A percentile compares a stretch with the other conserved stretches of the same genome.
Evolutionary conservation across 2,888 invertebrate genomes (phyloP).

Genomic region (Caenorhabditis afra): DNA sequence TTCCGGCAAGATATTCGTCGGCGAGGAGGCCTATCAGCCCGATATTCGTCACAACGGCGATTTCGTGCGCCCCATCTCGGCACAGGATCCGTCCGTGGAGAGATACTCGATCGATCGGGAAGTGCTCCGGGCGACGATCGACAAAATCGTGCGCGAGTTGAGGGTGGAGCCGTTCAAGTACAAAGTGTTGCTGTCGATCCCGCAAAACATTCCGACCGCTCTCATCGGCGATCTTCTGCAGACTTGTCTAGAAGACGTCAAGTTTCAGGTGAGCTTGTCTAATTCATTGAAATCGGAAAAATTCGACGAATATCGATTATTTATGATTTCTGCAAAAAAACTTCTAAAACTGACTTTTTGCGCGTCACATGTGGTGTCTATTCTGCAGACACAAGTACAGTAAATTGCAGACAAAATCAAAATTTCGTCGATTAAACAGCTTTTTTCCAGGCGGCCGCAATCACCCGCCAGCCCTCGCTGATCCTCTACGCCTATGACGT

Average conservation of each 20-base stretch:
- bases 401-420: not conserved
- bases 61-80: conserved; percentile 82
- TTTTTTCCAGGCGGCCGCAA: conserved; percentile 80
- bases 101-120: conserved; percentile 81
- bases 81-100: conserved; percentile 82
- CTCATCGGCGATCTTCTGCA: conserved; percentile 81
- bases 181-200: conserved; percentile 81
- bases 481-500: conserved; percentile 84
- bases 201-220: conserved; percentile 76
- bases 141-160: conserved; percentile 83
- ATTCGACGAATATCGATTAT: no score
- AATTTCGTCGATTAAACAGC: not conserved
- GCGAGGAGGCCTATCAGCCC: conserved; percentile 73
- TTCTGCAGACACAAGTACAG: no score
- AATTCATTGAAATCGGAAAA: no score
- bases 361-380: no score
- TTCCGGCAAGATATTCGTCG: conserved; percentile 73
- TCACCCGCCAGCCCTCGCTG: conserved; percentile 83
- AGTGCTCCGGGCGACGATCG: conserved; percentile 82
- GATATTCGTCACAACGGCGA: conserved; percentile 80
- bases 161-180: conserved; percentile 82
- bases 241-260: conserved; percentile 72
- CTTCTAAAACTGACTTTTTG: no score
- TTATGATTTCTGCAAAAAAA: no score
- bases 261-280: conserved; percentile 71